These are phyloP conservation scores for Pteronura brasiliensis DNA, from an alignment of 2,113 vertebrate genomes.

Conservation along the genomic window DNA sequence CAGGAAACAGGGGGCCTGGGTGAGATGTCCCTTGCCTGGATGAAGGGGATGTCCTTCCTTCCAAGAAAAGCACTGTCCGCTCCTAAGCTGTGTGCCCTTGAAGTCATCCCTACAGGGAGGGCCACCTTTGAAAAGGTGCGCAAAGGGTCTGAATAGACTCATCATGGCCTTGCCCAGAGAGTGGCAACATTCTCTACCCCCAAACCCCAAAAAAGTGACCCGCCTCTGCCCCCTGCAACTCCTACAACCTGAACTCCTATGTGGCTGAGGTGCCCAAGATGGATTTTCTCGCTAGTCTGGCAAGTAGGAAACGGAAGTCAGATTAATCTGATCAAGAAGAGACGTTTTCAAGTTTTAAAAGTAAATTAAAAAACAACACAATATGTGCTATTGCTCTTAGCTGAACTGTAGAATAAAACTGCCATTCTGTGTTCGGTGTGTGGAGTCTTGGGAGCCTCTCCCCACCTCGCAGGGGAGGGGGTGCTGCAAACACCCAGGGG, in stretches of 20 bases:
- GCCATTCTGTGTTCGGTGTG: neutral
- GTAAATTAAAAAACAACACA: neutral
- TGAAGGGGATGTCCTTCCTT: neutral
- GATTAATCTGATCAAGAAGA: neutral
- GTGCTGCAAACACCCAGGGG: neutral
- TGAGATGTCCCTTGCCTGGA: neutral
- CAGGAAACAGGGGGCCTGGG: neutral
- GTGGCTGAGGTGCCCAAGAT: neutral
- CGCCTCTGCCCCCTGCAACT: rapidly evolving
- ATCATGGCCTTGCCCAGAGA: neutral
- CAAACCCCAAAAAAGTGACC: rapidly evolving
- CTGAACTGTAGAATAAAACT: neutral
- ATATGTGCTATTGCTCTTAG: neutral
- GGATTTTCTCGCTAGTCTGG: neutral
- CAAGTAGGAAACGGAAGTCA: neutral
- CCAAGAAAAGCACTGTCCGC: neutral
- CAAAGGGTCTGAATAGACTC: neutral
- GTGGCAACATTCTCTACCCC: neutral
- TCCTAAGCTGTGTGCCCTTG: neutral
- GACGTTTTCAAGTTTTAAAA: neutral
- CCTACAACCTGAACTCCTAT: neutral
- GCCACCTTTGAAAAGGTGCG: neutral
- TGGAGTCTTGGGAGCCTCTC: neutral
- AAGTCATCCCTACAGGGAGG: neutral
- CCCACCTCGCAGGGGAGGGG: neutral